Conservation (phyloP, 2,113 vertebrate genomes). For the Lophura nycthemera region DNA sequence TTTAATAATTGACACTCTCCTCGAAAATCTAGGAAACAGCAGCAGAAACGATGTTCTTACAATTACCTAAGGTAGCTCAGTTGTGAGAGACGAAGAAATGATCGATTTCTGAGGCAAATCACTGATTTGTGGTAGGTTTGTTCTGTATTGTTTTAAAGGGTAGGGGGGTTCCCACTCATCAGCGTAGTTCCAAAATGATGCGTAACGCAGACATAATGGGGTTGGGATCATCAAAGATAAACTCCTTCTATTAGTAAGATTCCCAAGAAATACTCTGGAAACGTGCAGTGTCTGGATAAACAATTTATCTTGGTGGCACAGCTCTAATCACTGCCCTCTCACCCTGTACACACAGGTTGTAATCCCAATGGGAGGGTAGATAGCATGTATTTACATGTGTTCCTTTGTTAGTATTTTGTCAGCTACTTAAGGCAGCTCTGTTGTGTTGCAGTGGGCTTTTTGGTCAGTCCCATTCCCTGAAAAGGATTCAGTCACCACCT, state of each 20-base stretch:
- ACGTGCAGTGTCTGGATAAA: slow-evolving; percentile 71
- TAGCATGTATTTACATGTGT: slow-evolving; percentile 91
- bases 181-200: slow-evolving; percentile 39
- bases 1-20: slow-evolving; percentile 61
- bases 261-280: slow-evolving; percentile 66
- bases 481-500: slow-evolving; percentile 66
- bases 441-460: slow-evolving; percentile 70
- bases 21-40: slow-evolving; percentile 53
- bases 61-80: slow-evolving; percentile 43
- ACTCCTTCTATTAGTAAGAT: slow-evolving; percentile 66
- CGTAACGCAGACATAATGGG: slow-evolving; percentile 8
- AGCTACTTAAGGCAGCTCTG: slow-evolving; percentile 78
- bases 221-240: slow-evolving; percentile 58
- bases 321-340: slow-evolving; percentile 79
- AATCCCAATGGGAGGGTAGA: slow-evolving; percentile 85
- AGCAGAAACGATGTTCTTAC: slow-evolving; percentile 62
- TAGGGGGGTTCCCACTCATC: slow-evolving; percentile 3
- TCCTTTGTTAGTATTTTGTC: slow-evolving; percentile 88
- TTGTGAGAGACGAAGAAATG: slow-evolving; percentile 5
- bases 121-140: slow-evolving; percentile 40
- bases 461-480: slow-evolving; percentile 70
- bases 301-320: slow-evolving; percentile 81
- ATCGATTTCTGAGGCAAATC: slow-evolving; percentile 50
- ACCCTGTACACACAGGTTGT: slow-evolving; percentile 87
- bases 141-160: slow-evolving; percentile 47